phyloP scores from a whole-genome alignment of 1,140 invertebrate species.

The Tachypleus tridentatus region DNA sequence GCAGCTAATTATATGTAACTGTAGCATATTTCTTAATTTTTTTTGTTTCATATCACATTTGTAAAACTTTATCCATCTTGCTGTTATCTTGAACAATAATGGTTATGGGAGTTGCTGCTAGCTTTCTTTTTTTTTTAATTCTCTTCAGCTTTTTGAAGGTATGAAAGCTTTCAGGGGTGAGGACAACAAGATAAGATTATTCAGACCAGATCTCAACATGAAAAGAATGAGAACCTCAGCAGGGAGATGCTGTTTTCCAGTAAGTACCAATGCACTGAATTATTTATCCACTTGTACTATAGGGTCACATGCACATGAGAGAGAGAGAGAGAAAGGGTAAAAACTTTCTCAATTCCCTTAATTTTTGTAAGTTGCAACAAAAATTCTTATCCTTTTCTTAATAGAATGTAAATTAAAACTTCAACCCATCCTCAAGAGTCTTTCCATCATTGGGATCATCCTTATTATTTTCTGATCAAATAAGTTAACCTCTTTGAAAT shows the following conservation, averaged over 20 bases:
- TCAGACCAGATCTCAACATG: conserved; percentile 93
- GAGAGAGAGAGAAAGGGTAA: no score
- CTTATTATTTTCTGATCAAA: no score
- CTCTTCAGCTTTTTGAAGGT: conserved; percentile 86
- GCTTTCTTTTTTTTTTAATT: conserved; percentile 15
- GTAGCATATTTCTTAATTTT: conserved; percentile 5
- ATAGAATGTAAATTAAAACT: no score
- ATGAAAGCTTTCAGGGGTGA: conserved; percentile 94
- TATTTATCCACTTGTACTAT: neutral
- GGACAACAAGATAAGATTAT: conserved; percentile 84
- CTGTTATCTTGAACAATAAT: neutral
- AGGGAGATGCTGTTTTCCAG: conserved; percentile 66
- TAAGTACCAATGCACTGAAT: conserved; percentile 28
- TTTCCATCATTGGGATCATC: no score
- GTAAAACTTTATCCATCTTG: neutral
- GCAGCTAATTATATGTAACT: conserved; percentile 1
- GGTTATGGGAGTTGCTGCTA: conserved; percentile 3
- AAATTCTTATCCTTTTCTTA: no score
- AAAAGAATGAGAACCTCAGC: conserved; percentile 79
- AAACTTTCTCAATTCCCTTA: no score
- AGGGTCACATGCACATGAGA: no score
- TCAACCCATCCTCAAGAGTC: no score
- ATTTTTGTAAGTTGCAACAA: no score
- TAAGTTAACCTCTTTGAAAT: no score
- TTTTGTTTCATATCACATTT: conserved; percentile 6